Evolutionary conservation across 2,888 invertebrate genomes (phyloP).

Genomic region (Ophion obscuratus): DNA sequence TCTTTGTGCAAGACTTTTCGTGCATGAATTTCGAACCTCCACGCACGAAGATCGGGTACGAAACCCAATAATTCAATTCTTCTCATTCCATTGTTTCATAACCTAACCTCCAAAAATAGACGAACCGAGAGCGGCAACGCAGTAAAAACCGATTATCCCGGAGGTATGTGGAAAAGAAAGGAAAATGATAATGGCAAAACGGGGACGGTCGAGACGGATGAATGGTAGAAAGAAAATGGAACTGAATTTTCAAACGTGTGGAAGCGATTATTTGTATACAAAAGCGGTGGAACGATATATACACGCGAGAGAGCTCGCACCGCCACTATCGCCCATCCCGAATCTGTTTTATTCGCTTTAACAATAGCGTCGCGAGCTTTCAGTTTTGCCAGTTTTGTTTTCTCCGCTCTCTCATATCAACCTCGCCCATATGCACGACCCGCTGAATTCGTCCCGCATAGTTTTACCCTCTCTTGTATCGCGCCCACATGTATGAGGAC

Average conservation of each 20-base stretch:
- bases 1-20: neutral
- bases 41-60: too few species aligned
- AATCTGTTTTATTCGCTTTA: slow-evolving; percentile 66
- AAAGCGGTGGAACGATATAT: slow-evolving; percentile 57
- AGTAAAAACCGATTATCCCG: slow-evolving; percentile 18
- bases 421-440: slow-evolving; percentile 44
- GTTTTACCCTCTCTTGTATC: slow-evolving; percentile 11
- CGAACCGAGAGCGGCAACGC: neutral
- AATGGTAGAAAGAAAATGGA: slow-evolving; percentile 20
- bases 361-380: slow-evolving; percentile 64
- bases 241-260: slow-evolving; percentile 40
- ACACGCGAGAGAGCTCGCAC: slow-evolving; percentile 20
- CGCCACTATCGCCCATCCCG: slow-evolving; percentile 58
- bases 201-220: neutral
- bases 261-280: slow-evolving; percentile 63
- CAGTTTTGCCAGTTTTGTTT: slow-evolving; percentile 20
- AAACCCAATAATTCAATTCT: neutral
- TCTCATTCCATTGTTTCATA: neutral
- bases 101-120: neutral
- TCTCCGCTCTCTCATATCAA: slow-evolving; percentile 27
- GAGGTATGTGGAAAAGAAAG: slow-evolving; percentile 30
- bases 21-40: neutral
- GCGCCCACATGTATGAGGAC: neutral
- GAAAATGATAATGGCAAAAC: slow-evolving; percentile 44
- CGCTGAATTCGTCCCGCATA: slow-evolving; percentile 22